Conservation (phyloP, 2,797 vertebrate genomes). For the Macropus fuliginosus region DNA sequence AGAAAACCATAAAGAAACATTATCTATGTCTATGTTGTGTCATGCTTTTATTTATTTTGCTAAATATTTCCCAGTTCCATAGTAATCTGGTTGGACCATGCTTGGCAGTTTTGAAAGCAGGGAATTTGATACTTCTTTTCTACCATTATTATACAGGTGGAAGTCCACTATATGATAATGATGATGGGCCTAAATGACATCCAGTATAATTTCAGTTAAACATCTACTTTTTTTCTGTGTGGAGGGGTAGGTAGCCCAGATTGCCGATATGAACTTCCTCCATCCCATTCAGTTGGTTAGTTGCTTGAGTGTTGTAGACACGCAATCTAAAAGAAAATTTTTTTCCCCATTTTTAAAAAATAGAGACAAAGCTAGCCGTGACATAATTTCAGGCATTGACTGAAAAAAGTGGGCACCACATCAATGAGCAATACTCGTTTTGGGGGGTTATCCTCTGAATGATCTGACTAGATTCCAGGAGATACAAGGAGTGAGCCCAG, state of each 20-base stretch:
- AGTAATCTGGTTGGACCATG: neutral
- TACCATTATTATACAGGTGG: neutral
- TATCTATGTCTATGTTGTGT: neutral
- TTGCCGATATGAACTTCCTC: neutral
- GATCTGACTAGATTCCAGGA: constrained; percentile 25
- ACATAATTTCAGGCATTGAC: constrained; percentile 40
- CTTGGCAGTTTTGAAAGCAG: neutral
- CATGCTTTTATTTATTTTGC: neutral
- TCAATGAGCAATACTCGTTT: constrained; percentile 12
- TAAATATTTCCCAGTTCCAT: neutral
- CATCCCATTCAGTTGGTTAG: neutral
- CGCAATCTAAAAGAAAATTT: neutral
- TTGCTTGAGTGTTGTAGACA: neutral
- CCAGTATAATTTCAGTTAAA: neutral
- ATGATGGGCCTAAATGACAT: neutral
- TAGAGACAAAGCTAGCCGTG: neutral
- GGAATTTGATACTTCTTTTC: neutral
- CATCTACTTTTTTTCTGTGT: neutral
- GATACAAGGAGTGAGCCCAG: constrained; percentile 19
- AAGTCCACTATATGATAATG: neutral
- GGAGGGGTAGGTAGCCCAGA: neutral
- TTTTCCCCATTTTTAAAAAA: neutral
- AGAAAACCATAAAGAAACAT: neutral
- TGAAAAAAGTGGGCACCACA: neutral
- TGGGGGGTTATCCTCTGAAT: constrained; percentile 17